Conservation (phyloP, 2,113 vertebrate species). For the Tetrax tetrax region DNA sequence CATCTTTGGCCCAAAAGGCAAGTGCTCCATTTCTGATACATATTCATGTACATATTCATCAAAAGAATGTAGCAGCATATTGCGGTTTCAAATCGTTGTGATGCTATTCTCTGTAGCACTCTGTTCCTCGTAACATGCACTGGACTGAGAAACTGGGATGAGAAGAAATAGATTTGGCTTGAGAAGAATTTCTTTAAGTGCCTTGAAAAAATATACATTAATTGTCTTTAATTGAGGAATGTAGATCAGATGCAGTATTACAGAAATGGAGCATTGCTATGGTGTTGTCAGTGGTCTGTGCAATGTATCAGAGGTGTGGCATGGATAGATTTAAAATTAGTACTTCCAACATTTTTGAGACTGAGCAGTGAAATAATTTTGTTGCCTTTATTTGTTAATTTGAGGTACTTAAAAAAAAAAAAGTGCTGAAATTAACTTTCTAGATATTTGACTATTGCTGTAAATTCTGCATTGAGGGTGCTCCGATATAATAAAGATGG, state of each 20-base stretch:
- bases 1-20: neutral
- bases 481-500: neutral
- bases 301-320: neutral
- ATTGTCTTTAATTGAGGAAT: neutral
- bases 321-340: neutral
- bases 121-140: rapidly evolving
- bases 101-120: neutral
- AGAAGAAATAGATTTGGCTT: neutral
- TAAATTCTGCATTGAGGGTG: neutral
- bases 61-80: neutral
- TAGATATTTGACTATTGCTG: neutral
- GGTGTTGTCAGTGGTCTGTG: rapidly evolving
- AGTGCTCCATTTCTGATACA: neutral
- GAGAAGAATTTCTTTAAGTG: neutral
- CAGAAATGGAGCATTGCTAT: neutral
- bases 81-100: neutral
- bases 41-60: neutral
- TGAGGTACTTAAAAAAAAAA: neutral
- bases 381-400: neutral
- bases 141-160: neutral
- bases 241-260: neutral
- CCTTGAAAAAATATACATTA: neutral
- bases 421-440: neutral
- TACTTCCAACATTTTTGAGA: neutral
- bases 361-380: neutral